Evolutionary conservation across 2,888 invertebrate genomes (phyloP).

Genomic region (Clistopyga incitator): DNA sequence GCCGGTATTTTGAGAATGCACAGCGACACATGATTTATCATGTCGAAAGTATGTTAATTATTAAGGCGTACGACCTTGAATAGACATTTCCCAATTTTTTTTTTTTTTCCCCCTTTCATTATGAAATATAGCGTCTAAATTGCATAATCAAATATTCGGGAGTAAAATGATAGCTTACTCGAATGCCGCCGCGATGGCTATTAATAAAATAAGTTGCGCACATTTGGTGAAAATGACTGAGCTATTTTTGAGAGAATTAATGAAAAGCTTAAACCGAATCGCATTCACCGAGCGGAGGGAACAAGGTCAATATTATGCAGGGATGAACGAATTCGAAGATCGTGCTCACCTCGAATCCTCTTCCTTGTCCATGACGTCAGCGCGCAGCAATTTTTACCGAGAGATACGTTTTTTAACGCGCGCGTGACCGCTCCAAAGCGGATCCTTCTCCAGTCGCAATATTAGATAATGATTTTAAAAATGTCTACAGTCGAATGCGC

Average conservation of each 20-base stretch:
- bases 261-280: slow-evolving; percentile 16
- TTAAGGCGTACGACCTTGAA: neutral
- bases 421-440: neutral
- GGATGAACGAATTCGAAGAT: slow-evolving; percentile 23
- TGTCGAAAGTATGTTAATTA: neutral
- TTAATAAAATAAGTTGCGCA: neutral
- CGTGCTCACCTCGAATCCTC: slow-evolving; percentile 46
- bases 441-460: slow-evolving; percentile 3
- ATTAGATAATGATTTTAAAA: slow-evolving; percentile 44
- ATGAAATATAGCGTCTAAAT: neutral
- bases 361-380: slow-evolving; percentile 49
- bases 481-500: neutral
- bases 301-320: slow-evolving; percentile 47
- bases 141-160: neutral
- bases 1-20: neutral
- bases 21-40: neutral
- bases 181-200: neutral
- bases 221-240: neutral
- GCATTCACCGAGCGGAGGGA: neutral
- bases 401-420: neutral
- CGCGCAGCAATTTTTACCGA: slow-evolving; percentile 20
- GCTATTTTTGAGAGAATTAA: neutral
- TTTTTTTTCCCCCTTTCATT: neutral
- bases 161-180: neutral
- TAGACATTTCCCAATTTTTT: neutral